Evolutionary conservation across 2,113 vertebrate genomes (phyloP).

Genomic region (Sylvietta virens): DNA sequence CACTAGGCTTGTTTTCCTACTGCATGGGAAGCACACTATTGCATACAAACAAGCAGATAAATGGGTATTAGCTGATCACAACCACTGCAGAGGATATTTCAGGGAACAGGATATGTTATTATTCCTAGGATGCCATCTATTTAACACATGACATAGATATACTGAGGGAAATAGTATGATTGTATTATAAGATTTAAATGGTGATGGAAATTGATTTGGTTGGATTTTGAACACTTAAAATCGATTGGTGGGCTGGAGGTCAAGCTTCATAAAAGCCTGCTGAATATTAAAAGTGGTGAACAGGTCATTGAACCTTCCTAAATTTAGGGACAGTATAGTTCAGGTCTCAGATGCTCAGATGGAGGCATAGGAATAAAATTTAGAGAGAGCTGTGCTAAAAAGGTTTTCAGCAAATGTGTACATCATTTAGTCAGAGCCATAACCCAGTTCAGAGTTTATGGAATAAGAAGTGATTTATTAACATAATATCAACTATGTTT

Average conservation of each 20-base stretch:
- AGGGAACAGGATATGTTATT: not conserved
- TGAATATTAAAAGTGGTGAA: not conserved
- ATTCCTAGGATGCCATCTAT: not conserved
- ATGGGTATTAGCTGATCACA: not conserved
- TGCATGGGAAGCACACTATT: not conserved
- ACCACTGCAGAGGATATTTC: not conserved
- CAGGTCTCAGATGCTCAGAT: not conserved
- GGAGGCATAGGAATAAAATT: not conserved
- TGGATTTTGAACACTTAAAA: not conserved
- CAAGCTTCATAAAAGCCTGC: not conserved
- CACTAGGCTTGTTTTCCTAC: not conserved
- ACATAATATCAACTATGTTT: not conserved
- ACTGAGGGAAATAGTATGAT: not conserved
- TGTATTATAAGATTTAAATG: not conserved
- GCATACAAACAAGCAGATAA: not conserved
- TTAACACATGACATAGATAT: not conserved
- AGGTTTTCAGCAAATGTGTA: not conserved
- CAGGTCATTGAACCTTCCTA: not conserved
- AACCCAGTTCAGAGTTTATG: not conserved
- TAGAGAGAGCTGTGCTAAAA: not conserved
- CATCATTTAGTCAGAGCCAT: not conserved
- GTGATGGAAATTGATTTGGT: not conserved
- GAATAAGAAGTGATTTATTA: constrained; percentile 19
- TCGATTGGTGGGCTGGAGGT: not conserved
- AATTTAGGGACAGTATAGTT: not conserved